These are phyloP conservation scores for Cynopterus sphinx DNA, from an alignment of 2,797 vertebrate species.

Conservation along the genomic window DNA sequence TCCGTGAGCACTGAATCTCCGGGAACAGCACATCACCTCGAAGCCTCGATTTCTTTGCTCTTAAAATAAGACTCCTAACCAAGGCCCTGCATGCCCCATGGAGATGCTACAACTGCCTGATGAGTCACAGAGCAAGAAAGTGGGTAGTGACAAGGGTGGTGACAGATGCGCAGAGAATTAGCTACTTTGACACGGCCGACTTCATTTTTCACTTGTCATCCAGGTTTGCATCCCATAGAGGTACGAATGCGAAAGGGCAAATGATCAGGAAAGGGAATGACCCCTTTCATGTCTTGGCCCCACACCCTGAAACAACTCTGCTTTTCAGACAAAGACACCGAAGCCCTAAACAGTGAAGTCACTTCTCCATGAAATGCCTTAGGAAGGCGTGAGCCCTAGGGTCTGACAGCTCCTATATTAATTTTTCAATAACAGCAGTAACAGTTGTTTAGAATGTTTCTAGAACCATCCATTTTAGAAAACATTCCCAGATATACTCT, in stretches of 20 bases:
- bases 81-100: neutral
- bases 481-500: fast-evolving
- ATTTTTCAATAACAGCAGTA: neutral
- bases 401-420: fast-evolving
- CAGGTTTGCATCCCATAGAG: neutral
- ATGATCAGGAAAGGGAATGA: neutral
- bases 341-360: neutral
- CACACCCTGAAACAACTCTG: fast-evolving
- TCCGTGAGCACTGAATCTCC: fast-evolving
- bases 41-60: neutral
- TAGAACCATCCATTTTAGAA: too few relatives aligned
- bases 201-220: neutral
- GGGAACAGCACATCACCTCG: neutral
- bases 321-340: neutral
- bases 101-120: neutral
- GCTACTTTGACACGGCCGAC: fast-evolving
- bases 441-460: neutral
- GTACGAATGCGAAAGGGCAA: neutral
- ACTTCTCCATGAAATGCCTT: neutral
- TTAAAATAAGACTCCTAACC: neutral
- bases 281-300: fast-evolving
- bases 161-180: neutral
- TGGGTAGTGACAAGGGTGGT: fast-evolving
- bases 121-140: neutral
- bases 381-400: fast-evolving